Conservation (phyloP, 2,113 vertebrate genomes). For the Salvator merianae region DNA sequence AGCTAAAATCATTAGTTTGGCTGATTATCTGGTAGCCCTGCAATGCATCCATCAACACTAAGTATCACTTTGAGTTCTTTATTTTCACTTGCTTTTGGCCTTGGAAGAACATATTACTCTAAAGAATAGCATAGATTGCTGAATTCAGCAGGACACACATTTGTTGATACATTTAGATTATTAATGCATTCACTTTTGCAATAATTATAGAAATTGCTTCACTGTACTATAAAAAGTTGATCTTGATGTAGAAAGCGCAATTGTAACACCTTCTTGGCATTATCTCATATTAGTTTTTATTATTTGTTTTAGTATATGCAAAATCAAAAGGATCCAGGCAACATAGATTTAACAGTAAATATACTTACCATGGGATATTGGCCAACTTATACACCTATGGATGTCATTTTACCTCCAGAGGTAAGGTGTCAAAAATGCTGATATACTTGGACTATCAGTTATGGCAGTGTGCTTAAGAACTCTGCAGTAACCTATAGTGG, state of each 20-base stretch:
- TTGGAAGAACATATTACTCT: background rate
- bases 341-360: conserved; percentile 83
- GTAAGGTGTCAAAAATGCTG: conserved; percentile 57
- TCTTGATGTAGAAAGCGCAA: background rate
- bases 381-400: conserved; percentile 84
- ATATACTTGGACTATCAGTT: no score
- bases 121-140: background rate
- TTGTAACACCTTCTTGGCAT: background rate
- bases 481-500: background rate
- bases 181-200: background rate
- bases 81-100: background rate
- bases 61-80: background rate
- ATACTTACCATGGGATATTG: conserved; percentile 86
- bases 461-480: background rate
- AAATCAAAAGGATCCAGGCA: conserved; percentile 80
- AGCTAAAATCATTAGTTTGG: no score
- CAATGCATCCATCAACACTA: background rate
- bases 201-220: background rate
- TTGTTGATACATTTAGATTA: background rate
- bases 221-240: background rate
- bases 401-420: conserved; percentile 81
- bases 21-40: no score
- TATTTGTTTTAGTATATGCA: conserved; percentile 77
- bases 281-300: conserved; percentile 4
- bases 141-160: background rate